Evolutionary conservation across 2,113 vertebrate genomes (phyloP), one percentile per base, ranked within the genome.

Genomic region (Silurus asotus): DNA sequence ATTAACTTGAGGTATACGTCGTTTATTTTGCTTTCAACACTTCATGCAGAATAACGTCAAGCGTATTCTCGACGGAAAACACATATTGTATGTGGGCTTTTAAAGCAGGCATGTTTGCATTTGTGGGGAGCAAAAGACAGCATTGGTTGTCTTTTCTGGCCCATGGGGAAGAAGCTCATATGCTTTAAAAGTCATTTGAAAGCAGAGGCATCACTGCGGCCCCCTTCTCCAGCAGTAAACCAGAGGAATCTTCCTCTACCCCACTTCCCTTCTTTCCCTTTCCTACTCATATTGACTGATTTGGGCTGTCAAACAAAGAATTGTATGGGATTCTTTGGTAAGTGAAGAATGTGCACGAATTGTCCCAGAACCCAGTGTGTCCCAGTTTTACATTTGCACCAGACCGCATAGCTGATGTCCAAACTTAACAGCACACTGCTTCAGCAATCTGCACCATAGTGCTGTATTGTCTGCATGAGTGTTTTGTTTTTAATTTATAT

Each of bases 271-370:
- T 20, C 74, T 48, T 86, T 75, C 84, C 56, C 25, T 72, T 62
- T 77, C 75, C 37, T 37, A 69, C 86, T 77, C 49, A 72, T 85
- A 87, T 85, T 76, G 81, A 91, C 65, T 19, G 74, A 84, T 67
- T 90, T 80, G 82, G 81, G 90, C 87, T 89, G 79, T 86, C 87
- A 89, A 72, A 90, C 94, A 95, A 94, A 95, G 90, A 95, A 94
- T 93, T 93, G 84, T 88, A 92, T 93, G 86, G 90, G 92, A 93
- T 95, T 94, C 93, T 95, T 94, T 94, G 94, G 95, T 95, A 95
- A 95, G 95, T 96, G 91, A 90, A 93, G 69, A 87, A 94, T 89
- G 67, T 84, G 94, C 93, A 93, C 81, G 91, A 77, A 70, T 87
- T 88, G 80, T 89, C 62, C 64, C 19, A 59, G 86, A 53, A 37